phyloP scores from a whole-genome alignment of 2,888 invertebrate genomes.

The Endomychus coccineus region DNA sequence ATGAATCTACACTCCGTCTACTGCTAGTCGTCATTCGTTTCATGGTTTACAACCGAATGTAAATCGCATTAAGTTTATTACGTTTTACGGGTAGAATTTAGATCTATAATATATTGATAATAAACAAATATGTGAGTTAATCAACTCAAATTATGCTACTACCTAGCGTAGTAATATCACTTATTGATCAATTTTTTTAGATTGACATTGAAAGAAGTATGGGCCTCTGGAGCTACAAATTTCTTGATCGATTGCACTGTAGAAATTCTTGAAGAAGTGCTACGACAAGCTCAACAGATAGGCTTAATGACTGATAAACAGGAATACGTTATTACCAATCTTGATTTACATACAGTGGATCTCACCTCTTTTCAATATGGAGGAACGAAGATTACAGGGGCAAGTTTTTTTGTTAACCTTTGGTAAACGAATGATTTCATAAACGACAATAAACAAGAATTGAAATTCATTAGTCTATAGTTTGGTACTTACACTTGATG shows the following conservation, averaged over 20 bases:
- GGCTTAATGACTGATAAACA: constrained; percentile 52
- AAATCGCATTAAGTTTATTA: too few species aligned
- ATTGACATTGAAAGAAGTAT: constrained; percentile 42
- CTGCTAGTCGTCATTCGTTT: too few species aligned
- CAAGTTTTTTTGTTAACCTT: constrained; percentile 20
- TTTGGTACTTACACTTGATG: too few species aligned
- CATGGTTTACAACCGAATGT: too few species aligned
- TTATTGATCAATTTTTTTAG: too few species aligned
- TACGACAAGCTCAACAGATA: constrained; percentile 53
- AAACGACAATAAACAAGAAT: background rate
- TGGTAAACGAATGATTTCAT: background rate
- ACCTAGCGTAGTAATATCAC: too few species aligned
- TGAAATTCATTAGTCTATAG: too few species aligned
- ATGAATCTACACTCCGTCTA: too few species aligned
- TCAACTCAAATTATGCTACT: too few species aligned
- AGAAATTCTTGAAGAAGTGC: constrained; percentile 43
- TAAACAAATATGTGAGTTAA: too few species aligned
- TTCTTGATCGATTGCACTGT: constrained; percentile 49
- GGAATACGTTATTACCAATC: constrained; percentile 51
- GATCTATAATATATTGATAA: too few species aligned
- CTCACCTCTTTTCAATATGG: constrained; percentile 50
- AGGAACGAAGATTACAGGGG: constrained; percentile 54
- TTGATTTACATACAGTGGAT: constrained; percentile 55
- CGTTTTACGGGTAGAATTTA: too few species aligned
- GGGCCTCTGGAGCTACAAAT: constrained; percentile 42